A percentile compares a stretch with the other conserved stretches of the same genome.
Conservation (phyloP, 2,797 vertebrate genomes). For the Dendrocincla fuliginosa region DNA sequence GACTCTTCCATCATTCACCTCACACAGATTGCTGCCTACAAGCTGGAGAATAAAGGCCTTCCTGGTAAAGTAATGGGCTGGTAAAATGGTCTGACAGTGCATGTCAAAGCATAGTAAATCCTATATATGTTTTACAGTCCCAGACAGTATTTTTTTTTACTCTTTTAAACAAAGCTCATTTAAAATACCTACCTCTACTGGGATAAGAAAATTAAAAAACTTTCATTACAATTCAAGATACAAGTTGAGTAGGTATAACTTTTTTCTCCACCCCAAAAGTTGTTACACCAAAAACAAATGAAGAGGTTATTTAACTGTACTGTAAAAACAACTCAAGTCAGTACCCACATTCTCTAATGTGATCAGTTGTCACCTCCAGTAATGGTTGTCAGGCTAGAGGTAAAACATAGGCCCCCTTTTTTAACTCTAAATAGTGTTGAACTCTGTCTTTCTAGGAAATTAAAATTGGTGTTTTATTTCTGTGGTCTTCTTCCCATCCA, state of each 20-base stretch:
- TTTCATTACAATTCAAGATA: background rate
- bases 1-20: slow-evolving; percentile 6
- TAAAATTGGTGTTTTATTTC: background rate
- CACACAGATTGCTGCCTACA: background rate
- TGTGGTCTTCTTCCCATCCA: background rate
- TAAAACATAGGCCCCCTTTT: background rate
- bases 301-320: background rate
- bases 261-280: background rate
- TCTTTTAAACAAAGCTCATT: background rate
- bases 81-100: slow-evolving; percentile 2
- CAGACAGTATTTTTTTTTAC: background rate
- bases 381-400: fast-evolving
- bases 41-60: background rate
- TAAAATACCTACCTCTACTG: background rate
- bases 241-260: background rate
- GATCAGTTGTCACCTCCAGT: background rate
- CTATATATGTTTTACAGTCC: background rate
- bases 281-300: background rate
- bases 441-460: background rate
- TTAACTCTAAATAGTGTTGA: background rate
- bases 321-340: background rate
- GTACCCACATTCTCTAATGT: background rate
- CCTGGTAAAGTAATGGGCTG: background rate
- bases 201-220: background rate
- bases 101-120: slow-evolving; percentile 34